These are phyloP conservation scores for Himalopsyche japonica DNA, from an alignment of 2,888 invertebrate genomes.

Conservation along the genomic window DNA sequence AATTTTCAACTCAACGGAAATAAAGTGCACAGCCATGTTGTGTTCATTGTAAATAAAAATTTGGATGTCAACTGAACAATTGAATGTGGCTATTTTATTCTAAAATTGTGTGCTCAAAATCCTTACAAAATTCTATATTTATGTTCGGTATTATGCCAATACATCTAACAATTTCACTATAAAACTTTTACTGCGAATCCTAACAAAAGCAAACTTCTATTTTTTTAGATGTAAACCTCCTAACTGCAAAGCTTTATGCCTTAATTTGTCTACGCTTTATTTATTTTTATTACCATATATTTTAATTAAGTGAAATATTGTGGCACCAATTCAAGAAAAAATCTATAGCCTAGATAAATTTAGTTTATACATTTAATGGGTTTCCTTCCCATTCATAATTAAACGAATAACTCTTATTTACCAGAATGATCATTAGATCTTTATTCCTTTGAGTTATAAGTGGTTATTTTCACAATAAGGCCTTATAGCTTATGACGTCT, in stretches of 20 bases:
- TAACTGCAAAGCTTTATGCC: background rate
- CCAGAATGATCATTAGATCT: background rate
- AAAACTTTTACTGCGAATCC: background rate
- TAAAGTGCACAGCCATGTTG: slow-evolving; percentile 38
- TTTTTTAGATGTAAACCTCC: background rate
- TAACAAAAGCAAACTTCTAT: slow-evolving; percentile 14
- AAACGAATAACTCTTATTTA: background rate
- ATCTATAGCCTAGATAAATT: background rate
- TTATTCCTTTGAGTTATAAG: background rate
- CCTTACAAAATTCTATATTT: background rate
- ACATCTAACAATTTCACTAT: background rate
- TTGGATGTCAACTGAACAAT: slow-evolving; percentile 7
- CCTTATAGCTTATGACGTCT: background rate
- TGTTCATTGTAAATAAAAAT: slow-evolving; percentile 1
- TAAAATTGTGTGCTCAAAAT: background rate
- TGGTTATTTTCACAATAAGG: background rate
- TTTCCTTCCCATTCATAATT: background rate
- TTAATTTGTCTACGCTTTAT: background rate
- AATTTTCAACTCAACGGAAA: slow-evolving; percentile 8
- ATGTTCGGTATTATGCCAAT: background rate
- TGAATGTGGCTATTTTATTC: slow-evolving; percentile 16
- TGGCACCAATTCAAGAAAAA: background rate
- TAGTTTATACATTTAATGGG: background rate
- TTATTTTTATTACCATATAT: background rate
- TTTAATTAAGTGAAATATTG: background rate